Base-by-base conservation (phyloP, 2,113 vertebrate genomes). In the Lepisosteus osseus region DNA sequence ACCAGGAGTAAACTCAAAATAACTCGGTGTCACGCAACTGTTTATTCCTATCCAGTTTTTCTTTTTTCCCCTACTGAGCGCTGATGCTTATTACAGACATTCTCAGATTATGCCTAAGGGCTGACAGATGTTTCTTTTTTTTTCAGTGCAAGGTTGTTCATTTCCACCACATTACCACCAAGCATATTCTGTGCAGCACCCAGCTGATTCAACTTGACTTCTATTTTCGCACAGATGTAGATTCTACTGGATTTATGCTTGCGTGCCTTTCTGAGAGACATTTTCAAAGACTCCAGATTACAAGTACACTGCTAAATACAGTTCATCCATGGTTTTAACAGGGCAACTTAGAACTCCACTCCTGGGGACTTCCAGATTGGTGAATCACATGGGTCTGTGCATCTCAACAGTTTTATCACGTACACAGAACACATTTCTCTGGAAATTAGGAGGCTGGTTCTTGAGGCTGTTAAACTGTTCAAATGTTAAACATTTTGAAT, bases 71-170 rank as follows among this genome's bases (percentile, higher is more conserved):
- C 72, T 78, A 44, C 0, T 45, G 0, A 61, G 69, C 76, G 65
- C 69, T 44, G 0, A 72, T 59, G 61, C 11, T 80, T 69, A 6
- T 71, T n/a, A 61, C 82, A 83, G 77, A 83, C 85, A 75, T 86
- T 86, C 84, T 81, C 75, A 87, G 81, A 83, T 77, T 72, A 65
- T 68, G 86, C 88, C 88, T 82, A 8, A 72, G 83, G 88, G 78
- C 78, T 79, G 81, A 86, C 88, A 90, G 86, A 89, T 89, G 88
- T 88, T 88, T 75, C 54, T 1, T 72, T 54, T 74, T 44, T 68
- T 71, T 51, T 71, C 72, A 72, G 59, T 17, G 9, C 70, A 81
- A 63, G 68, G 56, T 73, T 74, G 73, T 75, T 76, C 74, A 64
- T 72, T 73, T 84, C 40, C 57, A 69, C 62, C 74, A 73, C 61